Percentiles rank a stretch among this genome's conserved stretches.
phyloP scores from a whole-genome alignment of 2,113 vertebrate species.

The Agapornis roseicollis region DNA sequence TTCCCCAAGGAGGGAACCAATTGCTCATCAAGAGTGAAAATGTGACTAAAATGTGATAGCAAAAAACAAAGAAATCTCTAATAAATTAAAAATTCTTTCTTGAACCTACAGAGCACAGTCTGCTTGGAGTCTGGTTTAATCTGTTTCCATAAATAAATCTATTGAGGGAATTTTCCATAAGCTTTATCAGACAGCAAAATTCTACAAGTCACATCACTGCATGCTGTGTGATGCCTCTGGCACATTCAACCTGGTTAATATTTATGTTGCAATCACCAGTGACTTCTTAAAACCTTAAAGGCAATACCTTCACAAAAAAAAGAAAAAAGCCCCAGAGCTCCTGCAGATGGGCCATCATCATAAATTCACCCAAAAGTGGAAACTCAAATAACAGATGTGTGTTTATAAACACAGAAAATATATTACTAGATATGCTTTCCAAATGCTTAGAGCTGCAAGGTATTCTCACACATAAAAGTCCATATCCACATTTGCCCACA shows the following conservation, averaged over 20 bases:
- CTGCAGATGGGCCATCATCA: background rate
- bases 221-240: conserved; percentile 4
- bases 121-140: conserved; percentile 66
- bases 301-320: background rate
- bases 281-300: conserved; percentile 62
- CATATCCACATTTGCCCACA: background rate
- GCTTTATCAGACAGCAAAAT: conserved; percentile 41
- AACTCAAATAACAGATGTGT: conserved; percentile 25
- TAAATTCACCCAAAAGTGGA: conserved; percentile 15
- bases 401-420: conserved; percentile 42
- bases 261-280: conserved; percentile 56
- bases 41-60: conserved; percentile 65
- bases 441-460: conserved; percentile 16
- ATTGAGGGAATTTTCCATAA: conserved; percentile 64
- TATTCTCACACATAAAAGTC: background rate
- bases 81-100: conserved; percentile 63
- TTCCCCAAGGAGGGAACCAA: conserved; percentile 46
- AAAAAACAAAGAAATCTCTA: conserved; percentile 46
- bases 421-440: conserved; percentile 2
- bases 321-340: conserved; percentile 14
- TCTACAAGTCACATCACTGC: conserved; percentile 67
- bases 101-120: conserved; percentile 25
- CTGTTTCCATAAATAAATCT: conserved; percentile 69
- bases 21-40: conserved; percentile 51
- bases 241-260: conserved; percentile 25